Percentiles rank a stretch among this genome's conserved stretches.
Evolutionary conservation across 2,888 invertebrate species (phyloP).

Genomic region (Escarpia spicata): DNA sequence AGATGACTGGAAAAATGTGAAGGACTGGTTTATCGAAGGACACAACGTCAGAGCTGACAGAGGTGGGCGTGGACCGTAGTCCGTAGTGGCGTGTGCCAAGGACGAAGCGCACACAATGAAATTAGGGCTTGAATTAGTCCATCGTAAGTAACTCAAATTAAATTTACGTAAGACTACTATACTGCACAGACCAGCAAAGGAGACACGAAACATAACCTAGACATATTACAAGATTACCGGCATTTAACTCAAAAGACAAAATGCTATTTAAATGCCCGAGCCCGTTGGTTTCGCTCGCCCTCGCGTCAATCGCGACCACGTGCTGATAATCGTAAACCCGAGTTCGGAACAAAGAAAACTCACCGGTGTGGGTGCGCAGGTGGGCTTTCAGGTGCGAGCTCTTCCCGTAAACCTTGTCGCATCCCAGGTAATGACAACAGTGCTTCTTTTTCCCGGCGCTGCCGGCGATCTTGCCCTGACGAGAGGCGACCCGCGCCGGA

Average conservation of each 20-base stretch:
- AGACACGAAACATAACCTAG: neutral
- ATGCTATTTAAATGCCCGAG: neutral
- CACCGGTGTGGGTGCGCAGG: neutral
- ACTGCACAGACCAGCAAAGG: neutral
- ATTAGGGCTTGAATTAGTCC: neutral
- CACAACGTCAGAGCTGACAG: neutral
- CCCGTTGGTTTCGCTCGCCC: neutral
- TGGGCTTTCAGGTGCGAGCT: neutral
- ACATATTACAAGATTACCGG: neutral
- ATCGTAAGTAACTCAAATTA: neutral
- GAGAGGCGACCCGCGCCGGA: neutral
- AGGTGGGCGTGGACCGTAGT: neutral
- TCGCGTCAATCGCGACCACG: neutral
- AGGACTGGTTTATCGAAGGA: too few relatives aligned
- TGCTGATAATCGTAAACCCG: neutral
- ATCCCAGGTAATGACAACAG: neutral
- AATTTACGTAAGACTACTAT: neutral
- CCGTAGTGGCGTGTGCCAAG: neutral
- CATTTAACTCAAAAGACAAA: neutral
- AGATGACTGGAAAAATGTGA: neutral
- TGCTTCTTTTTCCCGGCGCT: neutral
- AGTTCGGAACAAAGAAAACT: neutral
- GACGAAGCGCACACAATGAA: neutral
- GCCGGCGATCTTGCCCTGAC: neutral
- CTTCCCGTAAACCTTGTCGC: neutral